Conservation (phyloP, 2,113 vertebrate species). For the Tetrao urogallus region DNA sequence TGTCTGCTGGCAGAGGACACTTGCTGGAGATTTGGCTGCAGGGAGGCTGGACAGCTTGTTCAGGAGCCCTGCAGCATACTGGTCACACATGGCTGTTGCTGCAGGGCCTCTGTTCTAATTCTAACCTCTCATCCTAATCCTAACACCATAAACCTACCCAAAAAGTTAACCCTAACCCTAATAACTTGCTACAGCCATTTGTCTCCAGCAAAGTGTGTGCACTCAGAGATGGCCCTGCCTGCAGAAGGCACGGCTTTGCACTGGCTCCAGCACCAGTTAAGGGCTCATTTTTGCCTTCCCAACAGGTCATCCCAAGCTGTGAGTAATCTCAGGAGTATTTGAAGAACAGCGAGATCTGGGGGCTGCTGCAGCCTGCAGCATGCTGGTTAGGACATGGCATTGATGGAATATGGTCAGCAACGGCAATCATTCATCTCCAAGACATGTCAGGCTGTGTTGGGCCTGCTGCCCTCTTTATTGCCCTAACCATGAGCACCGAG, state of each 20-base stretch:
- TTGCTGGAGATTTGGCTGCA: neutral
- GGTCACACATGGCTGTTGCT: neutral
- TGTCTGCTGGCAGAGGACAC: neutral
- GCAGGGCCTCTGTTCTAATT: neutral
- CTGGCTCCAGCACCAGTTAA: neutral
- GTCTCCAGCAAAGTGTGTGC: neutral
- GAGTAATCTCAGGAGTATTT: neutral
- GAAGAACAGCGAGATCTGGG: neutral
- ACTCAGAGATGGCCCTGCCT: neutral
- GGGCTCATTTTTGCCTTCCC: neutral
- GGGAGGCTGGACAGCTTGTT: neutral
- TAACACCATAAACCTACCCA: too few relatives aligned
- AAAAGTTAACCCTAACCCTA: too few relatives aligned
- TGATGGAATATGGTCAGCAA: neutral
- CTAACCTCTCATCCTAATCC: too few relatives aligned
- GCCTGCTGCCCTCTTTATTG: neutral
- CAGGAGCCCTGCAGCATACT: neutral
- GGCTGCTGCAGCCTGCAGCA: neutral
- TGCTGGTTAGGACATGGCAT: neutral
- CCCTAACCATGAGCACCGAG: neutral
- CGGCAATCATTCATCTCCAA: fast-evolving
- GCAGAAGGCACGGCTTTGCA: neutral
- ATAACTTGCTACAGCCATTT: neutral
- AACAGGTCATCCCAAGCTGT: neutral
- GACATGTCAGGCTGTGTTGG: neutral